Evolutionary conservation across 2,113 vertebrate genomes (phyloP).

Genomic region (Mohoua ochrocephala): DNA sequence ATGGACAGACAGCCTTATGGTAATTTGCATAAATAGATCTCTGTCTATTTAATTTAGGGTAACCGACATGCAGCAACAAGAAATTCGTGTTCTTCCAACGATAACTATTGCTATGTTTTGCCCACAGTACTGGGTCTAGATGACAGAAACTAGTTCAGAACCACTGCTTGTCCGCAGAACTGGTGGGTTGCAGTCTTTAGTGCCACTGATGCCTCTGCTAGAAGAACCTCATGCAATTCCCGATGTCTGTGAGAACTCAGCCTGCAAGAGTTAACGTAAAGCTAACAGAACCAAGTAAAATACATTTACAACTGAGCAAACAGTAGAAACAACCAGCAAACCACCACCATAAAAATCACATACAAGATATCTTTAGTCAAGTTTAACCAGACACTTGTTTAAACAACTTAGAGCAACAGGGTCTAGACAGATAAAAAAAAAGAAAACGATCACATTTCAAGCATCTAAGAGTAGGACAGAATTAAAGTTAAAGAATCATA

Average conservation of each 20-base stretch:
- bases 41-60: background rate
- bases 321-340: background rate
- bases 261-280: background rate
- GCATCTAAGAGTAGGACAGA: background rate
- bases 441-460: background rate
- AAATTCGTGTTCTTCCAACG: background rate
- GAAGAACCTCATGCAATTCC: background rate
- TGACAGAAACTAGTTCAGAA: background rate
- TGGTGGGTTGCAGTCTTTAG: background rate
- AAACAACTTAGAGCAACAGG: background rate
- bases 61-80: background rate
- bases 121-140: background rate
- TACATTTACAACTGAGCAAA: background rate
- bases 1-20: rapidly evolving
- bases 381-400: background rate
- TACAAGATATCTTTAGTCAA: background rate
- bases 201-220: background rate
- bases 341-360: background rate
- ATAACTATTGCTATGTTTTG: background rate
- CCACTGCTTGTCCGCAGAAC: background rate
- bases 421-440: background rate
- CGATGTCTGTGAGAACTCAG: background rate
- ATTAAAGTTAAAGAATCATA: background rate
- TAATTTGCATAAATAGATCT: background rate
- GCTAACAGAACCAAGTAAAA: background rate